These are phyloP conservation scores for Chelon auratus DNA, from an alignment of 2,797 vertebrate genomes.

Conservation along the genomic window DNA sequence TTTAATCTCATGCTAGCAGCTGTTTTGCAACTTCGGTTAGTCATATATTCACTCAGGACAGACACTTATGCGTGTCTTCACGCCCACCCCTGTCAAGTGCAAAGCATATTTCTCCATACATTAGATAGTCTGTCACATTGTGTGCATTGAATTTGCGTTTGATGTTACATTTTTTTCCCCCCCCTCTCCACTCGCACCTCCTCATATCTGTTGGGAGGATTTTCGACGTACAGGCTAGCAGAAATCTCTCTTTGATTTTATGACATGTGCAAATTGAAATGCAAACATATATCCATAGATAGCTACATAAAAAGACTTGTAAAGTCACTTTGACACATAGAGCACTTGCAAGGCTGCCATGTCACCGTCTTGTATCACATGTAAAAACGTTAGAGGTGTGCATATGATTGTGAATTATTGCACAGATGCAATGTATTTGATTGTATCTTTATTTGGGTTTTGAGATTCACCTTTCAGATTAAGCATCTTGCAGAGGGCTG, in stretches of 20 bases:
- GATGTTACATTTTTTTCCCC: slow-evolving; percentile 12
- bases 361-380: background rate
- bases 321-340: background rate
- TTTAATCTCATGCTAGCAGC: slow-evolving; percentile 6
- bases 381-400: background rate
- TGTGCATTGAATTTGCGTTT: slow-evolving; percentile 51
- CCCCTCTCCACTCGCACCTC: slow-evolving; percentile 6
- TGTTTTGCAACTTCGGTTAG: slow-evolving; percentile 8
- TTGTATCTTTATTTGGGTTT: slow-evolving; percentile 21
- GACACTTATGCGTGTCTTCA: slow-evolving; percentile 21
- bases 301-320: background rate
- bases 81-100: slow-evolving; percentile 30
- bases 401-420: slow-evolving; percentile 16
- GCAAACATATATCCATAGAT: slow-evolving; percentile 12
- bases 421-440: slow-evolving; percentile 35
- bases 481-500: slow-evolving; percentile 51
- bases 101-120: slow-evolving; percentile 59
- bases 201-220: slow-evolving; percentile 8
- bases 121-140: slow-evolving; percentile 34
- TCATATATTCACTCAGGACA: slow-evolving; percentile 17
- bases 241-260: slow-evolving; percentile 11
- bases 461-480: slow-evolving; percentile 22
- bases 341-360: background rate
- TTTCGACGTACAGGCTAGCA: background rate
- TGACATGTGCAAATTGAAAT: slow-evolving; percentile 10